These are phyloP conservation scores for Anthopleura sola DNA, from an alignment of 64 coral and sea anemone genomes.

Conservation along the genomic window DNA sequence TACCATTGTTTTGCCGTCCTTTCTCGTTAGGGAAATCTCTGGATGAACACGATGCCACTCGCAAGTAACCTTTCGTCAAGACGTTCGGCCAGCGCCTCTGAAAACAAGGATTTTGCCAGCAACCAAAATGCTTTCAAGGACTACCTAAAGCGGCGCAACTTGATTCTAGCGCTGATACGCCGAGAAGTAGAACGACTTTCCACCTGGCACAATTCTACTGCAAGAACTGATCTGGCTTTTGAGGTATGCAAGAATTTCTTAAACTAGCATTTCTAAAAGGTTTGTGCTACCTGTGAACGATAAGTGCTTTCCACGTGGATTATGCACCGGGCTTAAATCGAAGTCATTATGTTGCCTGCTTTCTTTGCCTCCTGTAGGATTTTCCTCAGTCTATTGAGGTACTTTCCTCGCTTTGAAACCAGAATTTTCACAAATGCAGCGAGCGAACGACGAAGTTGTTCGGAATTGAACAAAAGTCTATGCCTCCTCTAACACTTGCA, in stretches of 20 bases:
- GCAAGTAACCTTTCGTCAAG: constrained; percentile 82
- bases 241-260: neutral
- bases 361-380: too few relatives aligned
- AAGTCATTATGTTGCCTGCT: too few relatives aligned
- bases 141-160: constrained; percentile 77
- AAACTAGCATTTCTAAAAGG: too few relatives aligned
- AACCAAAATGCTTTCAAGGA: constrained; percentile 68
- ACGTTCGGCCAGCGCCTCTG: constrained; percentile 54
- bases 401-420: too few relatives aligned
- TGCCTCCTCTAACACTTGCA: too few relatives aligned
- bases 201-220: constrained; percentile 89
- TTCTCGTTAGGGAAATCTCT: constrained; percentile 61
- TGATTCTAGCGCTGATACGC: constrained; percentile 85
- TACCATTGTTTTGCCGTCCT: too few relatives aligned
- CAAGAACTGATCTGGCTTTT: constrained; percentile 61
- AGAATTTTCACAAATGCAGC: too few relatives aligned
- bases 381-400: too few relatives aligned
- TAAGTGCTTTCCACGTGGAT: too few relatives aligned
- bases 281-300: too few relatives aligned
- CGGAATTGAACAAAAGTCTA: neutral
- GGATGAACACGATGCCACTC: constrained; percentile 94
- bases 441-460: too few relatives aligned
- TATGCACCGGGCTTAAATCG: too few relatives aligned
- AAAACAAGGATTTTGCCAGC: constrained; percentile 32
- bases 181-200: constrained; percentile 81